A percentile compares a stretch with the other conserved stretches of the same genome.
phyloP scores from a whole-genome alignment of 2,888 invertebrate genomes.

The Eupsilia transversa region DNA sequence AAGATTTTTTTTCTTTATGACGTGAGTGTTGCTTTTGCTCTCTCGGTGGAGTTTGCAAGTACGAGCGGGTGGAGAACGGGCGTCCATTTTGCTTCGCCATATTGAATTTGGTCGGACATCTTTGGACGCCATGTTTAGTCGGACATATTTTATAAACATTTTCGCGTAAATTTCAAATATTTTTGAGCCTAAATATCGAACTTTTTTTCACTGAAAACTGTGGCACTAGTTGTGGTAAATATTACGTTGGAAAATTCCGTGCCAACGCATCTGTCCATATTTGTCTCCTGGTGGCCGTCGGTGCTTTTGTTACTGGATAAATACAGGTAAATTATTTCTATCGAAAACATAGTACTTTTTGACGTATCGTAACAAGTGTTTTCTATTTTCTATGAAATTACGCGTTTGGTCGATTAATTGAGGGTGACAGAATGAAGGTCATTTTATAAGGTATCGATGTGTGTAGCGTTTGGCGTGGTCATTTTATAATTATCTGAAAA shows the following conservation, averaged over 20 bases:
- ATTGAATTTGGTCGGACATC: slow-evolving; percentile 92
- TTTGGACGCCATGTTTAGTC: slow-evolving; percentile 94
- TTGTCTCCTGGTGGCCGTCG: slow-evolving; percentile 86
- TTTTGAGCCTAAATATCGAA: slow-evolving; percentile 87
- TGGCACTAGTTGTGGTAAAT: slow-evolving; percentile 82
- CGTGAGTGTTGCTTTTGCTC: slow-evolving; percentile 78
- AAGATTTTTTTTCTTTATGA: slow-evolving; percentile 65
- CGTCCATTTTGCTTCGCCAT: slow-evolving; percentile 91
- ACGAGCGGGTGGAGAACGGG: slow-evolving; percentile 79
- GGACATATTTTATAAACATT: slow-evolving; percentile 94
- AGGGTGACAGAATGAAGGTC: slow-evolving; percentile 82
- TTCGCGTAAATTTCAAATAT: slow-evolving; percentile 91
- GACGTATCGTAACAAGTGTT: slow-evolving; percentile 90
- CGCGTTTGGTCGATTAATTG: slow-evolving; percentile 69
- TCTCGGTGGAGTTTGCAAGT: slow-evolving; percentile 72
- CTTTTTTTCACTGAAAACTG: slow-evolving; percentile 88
- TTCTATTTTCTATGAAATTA: slow-evolving; percentile 86
- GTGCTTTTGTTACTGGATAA: slow-evolving; percentile 90
- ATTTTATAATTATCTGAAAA: slow-evolving; percentile 86
- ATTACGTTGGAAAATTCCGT: slow-evolving; percentile 84
- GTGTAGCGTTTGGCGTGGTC: slow-evolving; percentile 82
- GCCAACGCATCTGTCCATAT: slow-evolving; percentile 87
- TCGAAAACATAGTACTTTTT: slow-evolving; percentile 87
- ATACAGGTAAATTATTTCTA: slow-evolving; percentile 89
- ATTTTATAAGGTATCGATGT: slow-evolving; percentile 75